Percentiles rank a stretch among this genome's conserved stretches.
Evolutionary conservation across 2,797 vertebrate species (phyloP).

Genomic region (Buceros bicornis): DNA sequence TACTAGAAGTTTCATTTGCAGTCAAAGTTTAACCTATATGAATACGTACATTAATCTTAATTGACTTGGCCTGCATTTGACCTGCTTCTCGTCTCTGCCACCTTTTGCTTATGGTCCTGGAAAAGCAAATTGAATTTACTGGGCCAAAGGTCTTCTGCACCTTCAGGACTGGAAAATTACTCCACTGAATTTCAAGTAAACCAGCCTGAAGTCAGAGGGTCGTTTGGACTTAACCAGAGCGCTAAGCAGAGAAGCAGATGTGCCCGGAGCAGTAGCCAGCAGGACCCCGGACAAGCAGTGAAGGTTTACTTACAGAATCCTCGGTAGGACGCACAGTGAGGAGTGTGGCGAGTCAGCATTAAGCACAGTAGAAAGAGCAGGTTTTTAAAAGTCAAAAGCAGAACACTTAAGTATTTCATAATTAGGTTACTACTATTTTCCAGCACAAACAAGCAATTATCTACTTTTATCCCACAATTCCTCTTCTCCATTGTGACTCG

Average conservation of each 20-base stretch:
- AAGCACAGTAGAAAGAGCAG: neutral
- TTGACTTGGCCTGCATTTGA: neutral
- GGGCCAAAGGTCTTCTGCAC: neutral
- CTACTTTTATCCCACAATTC: neutral
- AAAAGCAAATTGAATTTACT: constrained; percentile 2
- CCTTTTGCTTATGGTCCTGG: neutral
- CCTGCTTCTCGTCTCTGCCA: neutral
- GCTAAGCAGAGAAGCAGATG: neutral
- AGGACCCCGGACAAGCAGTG: neutral
- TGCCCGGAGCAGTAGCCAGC: neutral
- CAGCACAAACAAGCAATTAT: neutral
- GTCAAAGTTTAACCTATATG: neutral
- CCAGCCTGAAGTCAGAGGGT: neutral
- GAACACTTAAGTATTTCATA: neutral
- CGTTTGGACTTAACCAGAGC: neutral
- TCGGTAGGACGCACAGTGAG: neutral
- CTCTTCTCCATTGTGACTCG: neutral
- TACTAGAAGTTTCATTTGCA: neutral
- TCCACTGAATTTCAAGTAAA: neutral
- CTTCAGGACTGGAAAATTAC: constrained; percentile 24
- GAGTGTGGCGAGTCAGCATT: neutral
- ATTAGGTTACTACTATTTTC: constrained; percentile 5
- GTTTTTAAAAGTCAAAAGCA: neutral
- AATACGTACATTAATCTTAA: neutral
- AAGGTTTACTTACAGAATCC: neutral